A percentile compares a stretch with the other conserved stretches of the same genome.
phyloP scores from a whole-genome alignment of 1,140 invertebrate species.

The Globodera ellingtonae region DNA sequence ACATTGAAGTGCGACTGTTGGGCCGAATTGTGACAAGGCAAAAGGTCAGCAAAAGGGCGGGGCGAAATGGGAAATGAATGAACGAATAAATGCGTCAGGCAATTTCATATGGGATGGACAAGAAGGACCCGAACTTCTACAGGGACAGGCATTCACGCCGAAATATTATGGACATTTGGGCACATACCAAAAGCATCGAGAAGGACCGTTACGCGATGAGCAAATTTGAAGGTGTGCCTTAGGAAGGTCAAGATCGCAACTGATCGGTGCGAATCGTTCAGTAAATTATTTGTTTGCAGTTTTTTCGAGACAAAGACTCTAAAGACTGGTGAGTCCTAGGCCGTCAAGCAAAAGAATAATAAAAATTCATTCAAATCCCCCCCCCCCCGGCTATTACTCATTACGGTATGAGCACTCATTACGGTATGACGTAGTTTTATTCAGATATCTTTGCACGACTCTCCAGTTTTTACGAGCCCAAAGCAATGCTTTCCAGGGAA shows the following conservation, averaged over 20 bases:
- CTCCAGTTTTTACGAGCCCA: conserved; percentile 53
- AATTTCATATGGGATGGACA: conserved; percentile 53
- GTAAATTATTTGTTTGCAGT: too few relatives aligned
- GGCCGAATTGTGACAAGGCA: conserved; percentile 58
- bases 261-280: too few relatives aligned
- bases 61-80: conserved; percentile 12
- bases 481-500: conserved; percentile 53
- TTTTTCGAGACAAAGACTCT: too few relatives aligned
- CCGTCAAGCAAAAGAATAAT: too few relatives aligned
- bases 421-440: not conserved
- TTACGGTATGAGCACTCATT: too few relatives aligned
- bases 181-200: conserved; percentile 58
- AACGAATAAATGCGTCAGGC: conserved; percentile 41
- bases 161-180: conserved; percentile 64
- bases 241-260: too few relatives aligned
- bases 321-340: too few relatives aligned
- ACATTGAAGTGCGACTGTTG: conserved; percentile 58
- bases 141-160: conserved; percentile 51
- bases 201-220: conserved; percentile 55
- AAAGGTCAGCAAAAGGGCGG: conserved; percentile 41
- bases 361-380: too few relatives aligned
- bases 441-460: conserved; percentile 57
- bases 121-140: conserved; percentile 57
- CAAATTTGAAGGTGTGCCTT: conserved; percentile 55
- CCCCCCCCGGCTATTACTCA: too few relatives aligned